Conservation (phyloP, 2,888 invertebrate species). For the Congeria kusceri region DNA sequence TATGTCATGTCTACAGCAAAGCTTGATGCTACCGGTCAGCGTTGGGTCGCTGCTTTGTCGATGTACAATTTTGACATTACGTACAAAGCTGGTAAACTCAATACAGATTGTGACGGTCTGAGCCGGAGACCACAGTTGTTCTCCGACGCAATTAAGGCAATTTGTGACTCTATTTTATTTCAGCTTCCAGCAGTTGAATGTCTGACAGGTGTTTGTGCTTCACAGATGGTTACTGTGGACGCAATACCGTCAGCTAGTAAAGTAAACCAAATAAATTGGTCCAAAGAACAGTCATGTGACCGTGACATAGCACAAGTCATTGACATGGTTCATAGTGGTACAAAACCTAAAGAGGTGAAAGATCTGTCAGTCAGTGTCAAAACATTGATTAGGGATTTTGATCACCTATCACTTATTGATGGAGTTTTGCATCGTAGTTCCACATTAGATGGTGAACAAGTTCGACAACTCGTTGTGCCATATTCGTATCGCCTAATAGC, state of each 20-base stretch:
- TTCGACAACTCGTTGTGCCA: constrained; percentile 9
- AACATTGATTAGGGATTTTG: constrained; percentile 9
- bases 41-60: constrained; percentile 49
- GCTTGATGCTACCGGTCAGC: constrained; percentile 47
- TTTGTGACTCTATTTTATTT: constrained; percentile 8
- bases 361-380: neutral
- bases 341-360: constrained; percentile 10
- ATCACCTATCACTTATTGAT: neutral
- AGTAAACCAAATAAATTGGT: neutral
- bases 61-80: constrained; percentile 34
- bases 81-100: constrained; percentile 32
- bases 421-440: constrained; percentile 16
- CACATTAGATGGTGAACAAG: constrained; percentile 6
- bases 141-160: constrained; percentile 21
- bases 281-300: constrained; percentile 7
- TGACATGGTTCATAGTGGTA: constrained; percentile 1
- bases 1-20: constrained; percentile 47
- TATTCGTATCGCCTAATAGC: neutral
- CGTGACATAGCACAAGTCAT: constrained; percentile 1
- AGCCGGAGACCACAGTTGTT: neutral
- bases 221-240: neutral
- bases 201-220: neutral
- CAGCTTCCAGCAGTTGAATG: constrained; percentile 2
- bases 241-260: neutral
- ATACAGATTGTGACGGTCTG: constrained; percentile 43